phyloP scores from a whole-genome alignment of 2,113 vertebrate genomes.

The Baryphthengus martii region DNA sequence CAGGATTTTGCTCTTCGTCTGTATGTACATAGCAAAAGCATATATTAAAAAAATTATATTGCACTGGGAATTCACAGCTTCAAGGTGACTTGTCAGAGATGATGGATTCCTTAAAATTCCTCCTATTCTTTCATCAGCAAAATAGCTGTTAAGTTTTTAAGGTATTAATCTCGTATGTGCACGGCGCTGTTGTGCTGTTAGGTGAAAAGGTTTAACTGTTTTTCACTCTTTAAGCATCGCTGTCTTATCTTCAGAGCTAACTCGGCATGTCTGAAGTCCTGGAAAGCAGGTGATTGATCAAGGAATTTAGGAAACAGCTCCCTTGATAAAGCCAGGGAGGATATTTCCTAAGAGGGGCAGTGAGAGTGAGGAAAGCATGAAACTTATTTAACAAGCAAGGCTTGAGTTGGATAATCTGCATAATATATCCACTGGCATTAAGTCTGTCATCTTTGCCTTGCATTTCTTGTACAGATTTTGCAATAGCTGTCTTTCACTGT shows the following conservation, averaged over 20 bases:
- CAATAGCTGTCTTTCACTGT: slow-evolving; percentile 82
- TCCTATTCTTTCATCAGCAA: slow-evolving; percentile 47
- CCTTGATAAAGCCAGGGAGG: slow-evolving; percentile 59
- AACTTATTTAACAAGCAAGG: slow-evolving; percentile 76
- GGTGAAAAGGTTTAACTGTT: slow-evolving; percentile 65
- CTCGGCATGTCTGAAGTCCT: slow-evolving; percentile 58
- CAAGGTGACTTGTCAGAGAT: slow-evolving; percentile 55
- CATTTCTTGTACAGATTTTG: slow-evolving; percentile 70
- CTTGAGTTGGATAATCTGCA: slow-evolving; percentile 73
- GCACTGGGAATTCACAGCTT: slow-evolving; percentile 28
- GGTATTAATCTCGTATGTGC: slow-evolving; percentile 33
- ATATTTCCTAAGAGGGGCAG: slow-evolving; percentile 58
- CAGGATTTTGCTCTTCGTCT: background rate
- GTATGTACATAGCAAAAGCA: background rate
- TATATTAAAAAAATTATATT: background rate
- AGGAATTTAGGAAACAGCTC: slow-evolving; percentile 69
- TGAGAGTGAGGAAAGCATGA: slow-evolving; percentile 37
- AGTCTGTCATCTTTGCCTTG: slow-evolving; percentile 71
- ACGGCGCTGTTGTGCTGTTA: slow-evolving; percentile 8
- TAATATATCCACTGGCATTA: slow-evolving; percentile 77
- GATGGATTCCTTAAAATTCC: slow-evolving; percentile 58
- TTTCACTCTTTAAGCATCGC: slow-evolving; percentile 52
- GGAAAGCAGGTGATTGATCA: slow-evolving; percentile 68
- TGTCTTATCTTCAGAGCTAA: slow-evolving; percentile 68
- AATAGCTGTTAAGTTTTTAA: slow-evolving; percentile 55